A percentile compares a stretch with the other conserved stretches of the same genome.
phyloP scores from a whole-genome alignment of 2,888 invertebrate genomes.

The Watsonalla cultraria region DNA sequence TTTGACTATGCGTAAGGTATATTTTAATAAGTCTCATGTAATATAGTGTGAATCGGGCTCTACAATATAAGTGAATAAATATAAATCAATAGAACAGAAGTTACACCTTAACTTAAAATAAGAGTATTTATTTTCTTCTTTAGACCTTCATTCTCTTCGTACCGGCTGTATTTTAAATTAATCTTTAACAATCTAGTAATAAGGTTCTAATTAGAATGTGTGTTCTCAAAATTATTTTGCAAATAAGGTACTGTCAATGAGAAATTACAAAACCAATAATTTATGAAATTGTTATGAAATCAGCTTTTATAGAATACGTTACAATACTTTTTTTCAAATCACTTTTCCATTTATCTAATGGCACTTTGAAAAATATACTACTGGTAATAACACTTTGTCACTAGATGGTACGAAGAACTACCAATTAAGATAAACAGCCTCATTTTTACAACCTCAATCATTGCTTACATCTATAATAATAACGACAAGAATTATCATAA shows the following conservation, averaged over 20 bases:
- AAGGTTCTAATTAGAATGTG: neutral
- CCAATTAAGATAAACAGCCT: conserved; percentile 54
- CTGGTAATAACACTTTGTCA: conserved; percentile 9
- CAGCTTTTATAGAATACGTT: too few species aligned
- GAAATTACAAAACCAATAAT: too few species aligned
- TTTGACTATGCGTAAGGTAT: neutral
- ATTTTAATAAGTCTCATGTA: neutral
- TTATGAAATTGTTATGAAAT: too few species aligned
- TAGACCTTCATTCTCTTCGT: conserved; percentile 17
- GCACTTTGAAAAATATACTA: neutral
- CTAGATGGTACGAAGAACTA: conserved; percentile 34
- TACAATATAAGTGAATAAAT: conserved; percentile 12
- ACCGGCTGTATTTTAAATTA: conserved; percentile 7
- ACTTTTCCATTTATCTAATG: neutral
- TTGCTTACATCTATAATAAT: conserved; percentile 41
- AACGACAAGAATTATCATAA: conserved; percentile 38
- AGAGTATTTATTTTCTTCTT: conserved; percentile 45
- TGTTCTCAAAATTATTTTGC: conserved; percentile 4
- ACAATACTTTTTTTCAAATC: conserved; percentile 4
- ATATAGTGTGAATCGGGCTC: conserved; percentile 9
- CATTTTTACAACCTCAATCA: conserved; percentile 55
- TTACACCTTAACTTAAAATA: conserved; percentile 22
- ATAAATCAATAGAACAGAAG: conserved; percentile 13
- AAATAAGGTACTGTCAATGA: too few species aligned
- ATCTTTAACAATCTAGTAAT: neutral